Evolutionary conservation across 2,113 vertebrate species (phyloP).

Genomic region (Shinisaurus crocodilurus): DNA sequence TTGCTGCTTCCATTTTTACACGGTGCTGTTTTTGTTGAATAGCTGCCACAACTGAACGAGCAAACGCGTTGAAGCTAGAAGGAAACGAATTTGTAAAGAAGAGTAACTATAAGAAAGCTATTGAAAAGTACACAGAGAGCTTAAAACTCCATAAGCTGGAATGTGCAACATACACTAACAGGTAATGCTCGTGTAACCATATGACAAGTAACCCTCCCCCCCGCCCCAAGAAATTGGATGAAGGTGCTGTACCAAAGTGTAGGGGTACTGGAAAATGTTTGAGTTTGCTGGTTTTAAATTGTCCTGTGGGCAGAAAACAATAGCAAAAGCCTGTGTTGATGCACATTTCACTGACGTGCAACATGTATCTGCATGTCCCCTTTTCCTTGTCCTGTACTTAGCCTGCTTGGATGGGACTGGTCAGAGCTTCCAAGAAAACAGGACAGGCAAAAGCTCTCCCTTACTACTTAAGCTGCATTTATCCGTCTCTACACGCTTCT

Average conservation of each 20-base stretch:
- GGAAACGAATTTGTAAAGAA: slow-evolving; percentile 93
- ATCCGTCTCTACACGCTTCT: neutral
- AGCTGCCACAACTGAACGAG: slow-evolving; percentile 77
- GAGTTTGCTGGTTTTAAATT: neutral
- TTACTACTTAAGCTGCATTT: neutral
- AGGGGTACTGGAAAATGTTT: neutral
- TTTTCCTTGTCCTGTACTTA: neutral
- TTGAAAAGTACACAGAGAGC: slow-evolving; percentile 93
- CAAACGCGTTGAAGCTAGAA: slow-evolving; percentile 86
- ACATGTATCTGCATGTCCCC: neutral
- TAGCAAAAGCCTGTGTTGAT: neutral
- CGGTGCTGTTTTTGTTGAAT: neutral
- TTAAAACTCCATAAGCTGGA: slow-evolving; percentile 83
- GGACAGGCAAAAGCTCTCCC: neutral
- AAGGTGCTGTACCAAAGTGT: rapidly evolving
- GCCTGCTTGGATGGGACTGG: neutral
- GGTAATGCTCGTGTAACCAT: slow-evolving; percentile 74
- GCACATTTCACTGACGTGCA: neutral
- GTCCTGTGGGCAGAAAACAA: neutral
- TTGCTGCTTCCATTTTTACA: slow-evolving; percentile 18
- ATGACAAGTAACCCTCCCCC: neutral
- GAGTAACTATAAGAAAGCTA: slow-evolving; percentile 86
- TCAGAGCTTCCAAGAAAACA: neutral
- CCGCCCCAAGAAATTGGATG: neutral
- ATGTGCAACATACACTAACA: slow-evolving; percentile 89